Evolutionary conservation across 2,888 invertebrate genomes (phyloP).

Genomic region (Bembecia ichneumoniformis): DNA sequence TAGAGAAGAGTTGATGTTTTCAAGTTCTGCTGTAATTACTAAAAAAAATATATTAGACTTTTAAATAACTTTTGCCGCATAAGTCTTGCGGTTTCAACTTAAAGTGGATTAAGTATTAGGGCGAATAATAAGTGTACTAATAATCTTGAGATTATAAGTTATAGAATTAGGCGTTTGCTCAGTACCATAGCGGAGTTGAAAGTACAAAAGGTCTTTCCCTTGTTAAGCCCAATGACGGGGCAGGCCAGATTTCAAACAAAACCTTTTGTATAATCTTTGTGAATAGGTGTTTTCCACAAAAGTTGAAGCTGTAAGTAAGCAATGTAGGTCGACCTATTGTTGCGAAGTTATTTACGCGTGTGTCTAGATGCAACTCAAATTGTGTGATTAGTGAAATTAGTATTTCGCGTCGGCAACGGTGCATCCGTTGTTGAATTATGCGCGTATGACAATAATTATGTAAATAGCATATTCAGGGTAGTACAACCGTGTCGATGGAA

Average conservation of each 20-base stretch:
- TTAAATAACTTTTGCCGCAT: too few relatives aligned
- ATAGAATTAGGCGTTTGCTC: too few relatives aligned
- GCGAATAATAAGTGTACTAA: too few relatives aligned
- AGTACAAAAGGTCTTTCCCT: too few relatives aligned
- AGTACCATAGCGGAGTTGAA: too few relatives aligned
- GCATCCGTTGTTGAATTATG: conserved; percentile 15
- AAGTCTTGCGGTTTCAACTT: too few relatives aligned
- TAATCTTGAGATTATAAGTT: too few relatives aligned
- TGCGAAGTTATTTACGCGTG: background rate
- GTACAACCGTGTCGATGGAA: conserved; percentile 28
- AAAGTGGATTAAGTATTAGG: too few relatives aligned
- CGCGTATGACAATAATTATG: conserved; percentile 44
- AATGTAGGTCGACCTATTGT: background rate
- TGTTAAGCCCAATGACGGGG: background rate
- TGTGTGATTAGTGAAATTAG: conserved; percentile 33
- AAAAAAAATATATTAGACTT: too few relatives aligned
- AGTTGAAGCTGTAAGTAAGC: background rate
- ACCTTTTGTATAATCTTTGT: background rate
- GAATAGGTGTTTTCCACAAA: background rate
- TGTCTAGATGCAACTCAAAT: background rate
- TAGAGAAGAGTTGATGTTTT: too few relatives aligned
- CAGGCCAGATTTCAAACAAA: background rate
- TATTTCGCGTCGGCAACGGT: conserved; percentile 14
- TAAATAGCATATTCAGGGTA: conserved; percentile 36
- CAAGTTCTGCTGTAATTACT: too few relatives aligned